Conservation (phyloP, 2,797 vertebrate species). For the Valencia hispanica region DNA sequence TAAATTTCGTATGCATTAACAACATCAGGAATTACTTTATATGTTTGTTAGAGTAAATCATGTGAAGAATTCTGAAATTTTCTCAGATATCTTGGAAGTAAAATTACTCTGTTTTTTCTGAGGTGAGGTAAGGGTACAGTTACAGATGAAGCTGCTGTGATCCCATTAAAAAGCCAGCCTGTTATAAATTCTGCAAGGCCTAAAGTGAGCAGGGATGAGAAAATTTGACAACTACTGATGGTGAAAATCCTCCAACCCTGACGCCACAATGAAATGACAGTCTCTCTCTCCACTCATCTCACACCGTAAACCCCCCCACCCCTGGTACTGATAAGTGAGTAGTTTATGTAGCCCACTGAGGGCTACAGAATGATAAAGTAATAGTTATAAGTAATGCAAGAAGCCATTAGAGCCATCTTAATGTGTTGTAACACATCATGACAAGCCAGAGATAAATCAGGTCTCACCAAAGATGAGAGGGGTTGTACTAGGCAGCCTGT, state of each 20-base stretch:
- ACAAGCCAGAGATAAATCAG: constrained; percentile 28
- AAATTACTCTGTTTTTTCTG: constrained; percentile 7
- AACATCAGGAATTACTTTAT: background rate
- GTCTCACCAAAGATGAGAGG: constrained; percentile 22
- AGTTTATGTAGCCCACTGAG: constrained; percentile 56
- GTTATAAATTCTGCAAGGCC: constrained; percentile 23
- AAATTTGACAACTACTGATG: constrained; percentile 19
- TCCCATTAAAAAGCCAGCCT: constrained; percentile 30
- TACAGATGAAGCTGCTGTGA: constrained; percentile 22
- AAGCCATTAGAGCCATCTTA: constrained; percentile 56
- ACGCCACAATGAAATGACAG: constrained; percentile 21
- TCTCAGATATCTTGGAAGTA: constrained; percentile 26
- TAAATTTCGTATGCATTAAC: background rate
- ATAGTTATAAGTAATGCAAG: constrained; percentile 67
- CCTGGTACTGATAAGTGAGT: constrained; percentile 39
- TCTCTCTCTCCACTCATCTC: constrained; percentile 6
- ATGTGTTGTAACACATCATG: constrained; percentile 55
- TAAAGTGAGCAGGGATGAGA: constrained; percentile 29
- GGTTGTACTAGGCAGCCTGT: constrained; percentile 23
- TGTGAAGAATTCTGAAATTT: constrained; percentile 6
- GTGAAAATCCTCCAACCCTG: constrained; percentile 37
- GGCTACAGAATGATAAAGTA: constrained; percentile 61
- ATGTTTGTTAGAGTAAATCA: background rate
- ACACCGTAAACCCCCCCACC: background rate
- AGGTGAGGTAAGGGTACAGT: constrained; percentile 10